These are phyloP conservation scores for Misgurnus mizolepis DNA, from an alignment of 2,113 vertebrate species.

Conservation along the genomic window DNA sequence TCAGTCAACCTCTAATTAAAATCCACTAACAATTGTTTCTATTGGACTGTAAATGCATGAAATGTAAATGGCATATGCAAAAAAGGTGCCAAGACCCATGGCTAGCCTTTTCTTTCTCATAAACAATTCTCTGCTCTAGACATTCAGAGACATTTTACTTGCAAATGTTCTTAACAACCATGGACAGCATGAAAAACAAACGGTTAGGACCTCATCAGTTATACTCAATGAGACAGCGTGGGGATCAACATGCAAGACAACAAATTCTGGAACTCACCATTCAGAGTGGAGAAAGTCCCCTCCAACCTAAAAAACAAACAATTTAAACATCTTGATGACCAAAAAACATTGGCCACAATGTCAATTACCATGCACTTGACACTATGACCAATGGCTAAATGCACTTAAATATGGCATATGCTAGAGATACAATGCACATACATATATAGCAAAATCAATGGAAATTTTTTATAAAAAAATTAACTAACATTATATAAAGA, in stretches of 20 bases:
- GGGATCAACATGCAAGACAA: neutral
- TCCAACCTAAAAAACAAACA: conserved; percentile 76
- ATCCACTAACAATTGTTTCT: neutral
- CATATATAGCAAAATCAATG: too few relatives aligned
- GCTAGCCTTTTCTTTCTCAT: neutral
- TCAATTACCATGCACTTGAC: neutral
- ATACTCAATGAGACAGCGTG: neutral
- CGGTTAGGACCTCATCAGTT: neutral
- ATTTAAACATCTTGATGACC: neutral
- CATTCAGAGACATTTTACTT: neutral
- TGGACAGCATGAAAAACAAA: neutral
- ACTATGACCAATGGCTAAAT: neutral
- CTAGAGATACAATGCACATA: too few relatives aligned
- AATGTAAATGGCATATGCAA: neutral
- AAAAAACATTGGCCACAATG: too few relatives aligned
- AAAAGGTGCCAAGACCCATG: neutral
- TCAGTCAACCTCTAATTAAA: too few relatives aligned
- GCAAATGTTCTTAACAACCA: conserved; percentile 1
- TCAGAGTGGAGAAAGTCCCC: conserved; percentile 84
- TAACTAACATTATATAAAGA: conserved; percentile 72
- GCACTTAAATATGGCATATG: neutral
- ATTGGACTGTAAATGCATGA: neutral
- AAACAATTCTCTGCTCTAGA: conserved; percentile 1
- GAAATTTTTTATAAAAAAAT: neutral
- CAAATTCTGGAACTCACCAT: conserved; percentile 76